phyloP scores from a whole-genome alignment of 2,888 invertebrate species.

The Aleiodes alternator region DNA sequence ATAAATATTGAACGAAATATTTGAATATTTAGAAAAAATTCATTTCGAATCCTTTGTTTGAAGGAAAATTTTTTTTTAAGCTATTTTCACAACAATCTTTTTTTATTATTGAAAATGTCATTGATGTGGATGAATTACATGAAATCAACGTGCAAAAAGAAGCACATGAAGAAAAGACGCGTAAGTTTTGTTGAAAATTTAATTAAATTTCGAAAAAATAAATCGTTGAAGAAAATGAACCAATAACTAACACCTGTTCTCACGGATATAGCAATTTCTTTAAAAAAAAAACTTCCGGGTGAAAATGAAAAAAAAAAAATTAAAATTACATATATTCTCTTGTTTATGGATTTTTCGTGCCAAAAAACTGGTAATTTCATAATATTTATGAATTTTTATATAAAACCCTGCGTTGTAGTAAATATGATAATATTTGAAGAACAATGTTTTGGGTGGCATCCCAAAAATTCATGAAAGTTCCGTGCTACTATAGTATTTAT shows the following conservation, averaged over 20 bases:
- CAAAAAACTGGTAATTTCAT: constrained; percentile 45
- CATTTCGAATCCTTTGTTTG: no score
- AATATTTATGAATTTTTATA: constrained; percentile 32
- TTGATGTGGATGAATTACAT: constrained; percentile 78
- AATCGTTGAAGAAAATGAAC: background rate
- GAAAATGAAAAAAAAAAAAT: background rate
- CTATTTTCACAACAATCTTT: background rate
- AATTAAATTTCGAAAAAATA: constrained; percentile 18
- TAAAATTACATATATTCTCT: constrained; percentile 51
- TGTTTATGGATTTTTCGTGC: constrained; percentile 49
- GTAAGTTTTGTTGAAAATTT: constrained; percentile 59
- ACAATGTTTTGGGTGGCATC: constrained; percentile 42
- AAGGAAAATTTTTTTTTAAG: no score
- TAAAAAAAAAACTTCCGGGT: constrained; percentile 32
- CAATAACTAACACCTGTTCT: constrained; percentile 34
- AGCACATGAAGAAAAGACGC: constrained; percentile 63
- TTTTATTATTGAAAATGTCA: constrained; percentile 70
- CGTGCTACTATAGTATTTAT: constrained; percentile 36
- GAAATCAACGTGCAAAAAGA: constrained; percentile 72
- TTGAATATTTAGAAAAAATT: background rate
- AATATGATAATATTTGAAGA: constrained; percentile 27
- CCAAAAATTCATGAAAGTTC: constrained; percentile 17
- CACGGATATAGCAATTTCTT: constrained; percentile 43
- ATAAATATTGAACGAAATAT: background rate
- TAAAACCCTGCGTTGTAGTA: constrained; percentile 20